Evolutionary conservation across 2,797 vertebrate genomes (phyloP), one percentile per base, ranked within the genome.

Genomic region (Phataginus tricuspis): DNA sequence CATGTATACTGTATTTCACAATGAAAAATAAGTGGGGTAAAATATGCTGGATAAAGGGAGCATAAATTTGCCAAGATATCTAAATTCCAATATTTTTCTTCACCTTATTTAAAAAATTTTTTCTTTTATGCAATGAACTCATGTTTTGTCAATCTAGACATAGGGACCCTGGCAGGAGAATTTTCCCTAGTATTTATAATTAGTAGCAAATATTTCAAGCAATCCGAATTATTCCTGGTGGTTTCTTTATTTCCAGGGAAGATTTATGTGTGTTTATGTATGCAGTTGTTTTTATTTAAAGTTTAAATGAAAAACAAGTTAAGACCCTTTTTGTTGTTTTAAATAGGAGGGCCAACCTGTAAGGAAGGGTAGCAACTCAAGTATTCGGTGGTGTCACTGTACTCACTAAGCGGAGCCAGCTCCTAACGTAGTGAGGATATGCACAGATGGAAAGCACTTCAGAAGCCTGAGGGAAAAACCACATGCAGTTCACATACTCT

Each of bases 371-470:
- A 64, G 23, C 27, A 21, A 42, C 31, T 63, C 34, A 25, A 42
- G 5, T 14, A 63, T 18, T 69, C 10, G 15, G n/a, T 53, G 68
- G 51, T 9, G 6, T 37, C 2, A 4, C 59, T 25, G 37, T 55
- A 21, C 57, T 90, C 45, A 64, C 4, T 90, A 93, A 53, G 53
- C 45, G 78, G 94, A 96, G 93, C 7, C 61, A 75, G 88, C 80
- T 94, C 55, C 68, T 83, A 94, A 97, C 27, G 71, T 15, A 27
- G 0, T 23, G 37, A 91, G 51, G 83, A 34, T 49, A 89, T 78
- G 74, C 85, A 88, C 37, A 94, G 51, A 4, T 13, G 64, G 87
- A 83, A 97, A 92, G 42, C 91, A 53, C 59, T 86, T 95, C 42
- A 88, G 86, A 51, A 63, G 21, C 21, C 66, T 4, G 64, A 74